Conservation (phyloP, 2,797 vertebrate species). For the Tragopan temminckii region DNA sequence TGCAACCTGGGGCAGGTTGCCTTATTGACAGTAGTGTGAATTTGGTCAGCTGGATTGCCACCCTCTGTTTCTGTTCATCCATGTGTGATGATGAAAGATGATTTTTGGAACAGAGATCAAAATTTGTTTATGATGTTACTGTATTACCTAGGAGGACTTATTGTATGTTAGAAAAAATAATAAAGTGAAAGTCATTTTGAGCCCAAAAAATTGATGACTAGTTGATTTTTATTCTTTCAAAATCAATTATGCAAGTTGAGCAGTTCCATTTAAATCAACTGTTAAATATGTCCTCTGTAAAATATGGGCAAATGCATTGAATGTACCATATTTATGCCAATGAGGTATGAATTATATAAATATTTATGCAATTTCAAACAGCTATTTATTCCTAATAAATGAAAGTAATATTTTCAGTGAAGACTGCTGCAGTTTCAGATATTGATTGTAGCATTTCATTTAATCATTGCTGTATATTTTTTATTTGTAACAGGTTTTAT, state of each 20-base stretch:
- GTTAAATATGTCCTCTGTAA: background rate
- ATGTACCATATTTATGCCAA: background rate
- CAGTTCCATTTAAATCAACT: background rate
- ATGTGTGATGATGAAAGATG: background rate
- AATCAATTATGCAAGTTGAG: background rate
- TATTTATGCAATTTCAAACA: background rate
- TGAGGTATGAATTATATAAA: background rate
- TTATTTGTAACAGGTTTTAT: background rate
- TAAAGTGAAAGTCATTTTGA: background rate
- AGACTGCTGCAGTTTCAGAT: background rate
- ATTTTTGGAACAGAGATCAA: background rate
- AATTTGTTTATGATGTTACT: background rate
- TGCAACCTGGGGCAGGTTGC: background rate
- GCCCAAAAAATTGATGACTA: background rate
- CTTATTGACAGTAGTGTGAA: background rate
- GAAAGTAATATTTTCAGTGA: background rate
- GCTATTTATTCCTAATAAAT: background rate
- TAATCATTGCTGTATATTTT: background rate
- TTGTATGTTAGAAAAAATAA: background rate
- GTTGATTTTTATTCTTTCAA: conserved; percentile 2
- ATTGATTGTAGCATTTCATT: background rate
- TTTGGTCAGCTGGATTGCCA: background rate
- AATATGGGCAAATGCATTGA: background rate
- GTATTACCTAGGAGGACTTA: background rate
- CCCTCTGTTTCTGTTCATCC: background rate